A percentile compares a stretch with the other conserved stretches of the same genome.
These are phyloP conservation scores for Falco biarmicus DNA, from an alignment of 2,797 vertebrate genomes.

Conservation along the genomic window DNA sequence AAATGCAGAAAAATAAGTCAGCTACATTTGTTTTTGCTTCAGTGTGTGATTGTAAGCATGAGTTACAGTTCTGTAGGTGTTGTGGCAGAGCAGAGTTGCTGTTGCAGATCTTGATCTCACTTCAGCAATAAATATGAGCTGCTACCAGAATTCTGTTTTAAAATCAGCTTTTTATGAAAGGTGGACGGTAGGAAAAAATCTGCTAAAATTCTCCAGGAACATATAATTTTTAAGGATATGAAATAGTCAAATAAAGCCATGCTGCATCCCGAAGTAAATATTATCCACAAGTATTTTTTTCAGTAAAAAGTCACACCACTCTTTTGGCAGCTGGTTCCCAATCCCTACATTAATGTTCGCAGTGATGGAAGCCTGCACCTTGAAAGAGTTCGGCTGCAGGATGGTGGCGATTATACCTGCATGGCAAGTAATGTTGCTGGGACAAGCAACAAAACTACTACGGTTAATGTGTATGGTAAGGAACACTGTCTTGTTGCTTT, in stretches of 20 bases:
- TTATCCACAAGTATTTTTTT: not conserved
- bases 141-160: not conserved
- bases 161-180: not conserved
- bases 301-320: not conserved
- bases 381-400: conserved; percentile 87
- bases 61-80: not conserved
- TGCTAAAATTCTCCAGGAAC: not conserved
- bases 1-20: not conserved
- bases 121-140: not conserved
- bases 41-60: not conserved
- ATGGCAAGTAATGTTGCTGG: conserved; percentile 89
- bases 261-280: rapidly evolving
- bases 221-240: not conserved
- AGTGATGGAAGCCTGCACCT: conserved; percentile 94
- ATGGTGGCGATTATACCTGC: conserved; percentile 90
- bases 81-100: not conserved
- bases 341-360: conserved; percentile 86
- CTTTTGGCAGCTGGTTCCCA: conserved; percentile 84
- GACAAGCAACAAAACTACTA: conserved; percentile 87
- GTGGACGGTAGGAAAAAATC: not conserved
- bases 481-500: not conserved
- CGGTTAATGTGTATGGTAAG: conserved; percentile 89
- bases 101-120: not conserved
- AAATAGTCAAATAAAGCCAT: not conserved
- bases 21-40: not conserved